Conservation (phyloP, 2,888 invertebrate species). For the Zonitis immaculata region DNA sequence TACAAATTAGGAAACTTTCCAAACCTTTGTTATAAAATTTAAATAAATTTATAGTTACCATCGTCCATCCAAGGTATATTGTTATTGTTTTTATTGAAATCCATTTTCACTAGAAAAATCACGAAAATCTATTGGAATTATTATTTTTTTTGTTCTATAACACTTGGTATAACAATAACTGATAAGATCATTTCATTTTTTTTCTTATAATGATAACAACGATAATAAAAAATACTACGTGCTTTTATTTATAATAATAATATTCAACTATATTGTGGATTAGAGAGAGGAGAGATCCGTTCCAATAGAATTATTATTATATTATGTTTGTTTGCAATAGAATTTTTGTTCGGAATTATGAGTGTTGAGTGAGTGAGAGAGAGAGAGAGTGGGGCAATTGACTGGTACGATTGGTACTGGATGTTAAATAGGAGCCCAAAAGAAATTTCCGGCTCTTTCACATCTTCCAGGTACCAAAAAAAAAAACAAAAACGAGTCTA, state of each 20-base stretch:
- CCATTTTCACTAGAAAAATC: neutral
- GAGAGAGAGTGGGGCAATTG: conserved; percentile 19
- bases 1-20: too few species aligned
- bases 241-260: too few species aligned
- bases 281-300: neutral
- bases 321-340: conserved; percentile 2
- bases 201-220: neutral
- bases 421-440: neutral
- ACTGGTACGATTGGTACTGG: conserved; percentile 30
- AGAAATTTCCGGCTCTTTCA: conserved; percentile 16
- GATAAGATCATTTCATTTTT: neutral
- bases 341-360: conserved; percentile 9
- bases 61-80: conserved; percentile 22
- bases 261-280: too few species aligned
- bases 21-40: too few species aligned
- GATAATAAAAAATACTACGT: neutral
- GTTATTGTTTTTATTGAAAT: conserved; percentile 19
- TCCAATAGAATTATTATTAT: neutral
- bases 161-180: neutral
- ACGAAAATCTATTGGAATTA: too few species aligned
- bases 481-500: too few species aligned
- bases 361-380: conserved; percentile 4
- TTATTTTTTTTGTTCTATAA: too few species aligned
- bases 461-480: conserved; percentile 1
- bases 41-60: conserved; percentile 3